These are phyloP conservation scores for Heliconius himera DNA, from an alignment of 1,140 invertebrate species.

Conservation along the genomic window DNA sequence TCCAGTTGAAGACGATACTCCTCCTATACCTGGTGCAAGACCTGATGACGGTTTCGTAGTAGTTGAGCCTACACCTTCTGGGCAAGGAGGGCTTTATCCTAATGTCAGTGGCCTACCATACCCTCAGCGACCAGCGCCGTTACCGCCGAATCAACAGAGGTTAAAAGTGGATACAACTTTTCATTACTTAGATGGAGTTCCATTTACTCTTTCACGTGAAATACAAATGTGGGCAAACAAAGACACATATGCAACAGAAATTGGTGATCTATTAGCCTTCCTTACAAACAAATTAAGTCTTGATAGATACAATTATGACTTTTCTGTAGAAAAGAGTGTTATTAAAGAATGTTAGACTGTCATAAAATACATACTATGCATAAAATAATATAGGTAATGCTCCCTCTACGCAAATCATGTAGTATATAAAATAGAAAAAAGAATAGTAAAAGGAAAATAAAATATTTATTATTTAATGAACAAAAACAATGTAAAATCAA, in stretches of 20 bases:
- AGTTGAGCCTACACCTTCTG: constrained; percentile 53
- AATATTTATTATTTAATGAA: background rate
- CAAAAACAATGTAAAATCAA: background rate
- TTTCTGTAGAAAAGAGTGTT: constrained; percentile 69
- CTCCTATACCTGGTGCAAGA: constrained; percentile 68
- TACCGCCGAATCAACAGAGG: constrained; percentile 53
- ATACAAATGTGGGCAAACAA: constrained; percentile 67
- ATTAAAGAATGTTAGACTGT: constrained; percentile 57
- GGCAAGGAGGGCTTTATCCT: constrained; percentile 58
- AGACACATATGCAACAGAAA: constrained; percentile 61
- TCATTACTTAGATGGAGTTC: constrained; percentile 74
- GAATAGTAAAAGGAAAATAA: background rate
- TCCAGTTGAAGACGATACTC: constrained; percentile 69
- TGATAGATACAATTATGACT: constrained; percentile 65
- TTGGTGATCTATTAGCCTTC: constrained; percentile 64
- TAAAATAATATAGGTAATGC: background rate
- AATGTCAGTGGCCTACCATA: constrained; percentile 53
- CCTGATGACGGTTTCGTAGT: constrained; percentile 66
- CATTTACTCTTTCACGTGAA: constrained; percentile 63
- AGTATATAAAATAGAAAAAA: background rate
- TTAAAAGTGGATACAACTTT: constrained; percentile 52
- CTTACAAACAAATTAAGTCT: constrained; percentile 64
- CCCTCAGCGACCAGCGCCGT: constrained; percentile 62
- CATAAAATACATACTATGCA: background rate
- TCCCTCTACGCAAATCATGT: no score